Conservation (phyloP, 2,888 invertebrate species). For the Trichogramma evanescens region DNA sequence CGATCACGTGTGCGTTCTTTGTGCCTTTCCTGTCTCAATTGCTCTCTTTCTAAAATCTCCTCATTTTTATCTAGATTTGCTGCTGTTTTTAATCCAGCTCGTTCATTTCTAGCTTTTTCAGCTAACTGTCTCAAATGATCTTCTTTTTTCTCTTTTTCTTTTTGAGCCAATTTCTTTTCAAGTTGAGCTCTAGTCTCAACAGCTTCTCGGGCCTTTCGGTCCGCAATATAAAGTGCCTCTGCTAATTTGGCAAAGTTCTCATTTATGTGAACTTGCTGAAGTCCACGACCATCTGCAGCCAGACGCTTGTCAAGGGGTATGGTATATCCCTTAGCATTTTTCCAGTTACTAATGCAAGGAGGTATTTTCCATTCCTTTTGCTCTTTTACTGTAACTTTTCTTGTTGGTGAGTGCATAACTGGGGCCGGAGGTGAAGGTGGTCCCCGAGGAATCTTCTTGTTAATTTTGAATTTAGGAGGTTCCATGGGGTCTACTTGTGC, state of each 20-base stretch:
- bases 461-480: conserved; percentile 96
- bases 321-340: conserved; percentile 97
- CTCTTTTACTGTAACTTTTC: conserved; percentile 96
- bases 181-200: conserved; percentile 94
- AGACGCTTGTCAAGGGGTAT: conserved; percentile 96
- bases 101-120: conserved; percentile 89
- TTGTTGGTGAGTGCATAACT: conserved; percentile 94
- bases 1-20: conserved; percentile 88
- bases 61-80: conserved; percentile 55
- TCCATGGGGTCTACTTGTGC: conserved; percentile 96
- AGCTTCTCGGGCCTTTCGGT: conserved; percentile 92
- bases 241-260: conserved; percentile 99
- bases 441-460: conserved; percentile 96
- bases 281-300: conserved; percentile 94
- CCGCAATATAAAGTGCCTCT: conserved; percentile 96
- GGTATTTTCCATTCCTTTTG: conserved; percentile 99
- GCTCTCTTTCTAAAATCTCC: conserved; percentile 75
- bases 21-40: conserved; percentile 80
- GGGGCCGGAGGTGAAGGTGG: conserved; percentile 99
- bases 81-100: conserved; percentile 69
- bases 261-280: conserved; percentile 96
- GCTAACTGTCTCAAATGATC: conserved; percentile 89
- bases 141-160: conserved; percentile 97
- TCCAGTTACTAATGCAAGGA: conserved; percentile 99
- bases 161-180: conserved; percentile 92